Conservation (phyloP, 2,113 vertebrate species). For the Pteropus alecto region DNA sequence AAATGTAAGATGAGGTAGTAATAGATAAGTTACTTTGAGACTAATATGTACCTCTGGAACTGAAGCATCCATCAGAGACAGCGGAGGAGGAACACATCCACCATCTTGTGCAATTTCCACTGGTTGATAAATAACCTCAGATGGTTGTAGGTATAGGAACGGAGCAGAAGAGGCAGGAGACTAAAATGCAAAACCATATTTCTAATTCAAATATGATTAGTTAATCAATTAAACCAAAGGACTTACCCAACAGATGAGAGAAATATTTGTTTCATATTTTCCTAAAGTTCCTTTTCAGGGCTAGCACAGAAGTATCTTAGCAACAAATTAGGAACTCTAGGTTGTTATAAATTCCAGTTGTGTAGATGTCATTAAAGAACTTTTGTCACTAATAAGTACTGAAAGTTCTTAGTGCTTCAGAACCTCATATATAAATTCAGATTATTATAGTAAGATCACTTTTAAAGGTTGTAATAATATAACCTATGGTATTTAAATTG, state of each 20-base stretch:
- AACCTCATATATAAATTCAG: background rate
- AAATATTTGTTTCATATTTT: conserved; percentile 25
- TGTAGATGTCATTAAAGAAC: background rate
- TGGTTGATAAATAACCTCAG: conserved; percentile 85
- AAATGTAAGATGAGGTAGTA: background rate
- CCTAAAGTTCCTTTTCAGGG: conserved; percentile 18
- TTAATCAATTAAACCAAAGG: conserved; percentile 31
- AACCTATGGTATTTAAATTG: background rate
- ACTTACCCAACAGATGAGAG: conserved; percentile 18
- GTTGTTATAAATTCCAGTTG: conserved; percentile 27
- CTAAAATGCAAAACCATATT: conserved; percentile 77
- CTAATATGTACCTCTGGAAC: conserved; percentile 82
- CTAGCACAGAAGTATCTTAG: background rate
- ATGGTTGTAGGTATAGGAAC: conserved; percentile 83
- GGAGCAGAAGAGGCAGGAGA: conserved; percentile 81
- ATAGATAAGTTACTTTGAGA: background rate
- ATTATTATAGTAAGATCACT: background rate
- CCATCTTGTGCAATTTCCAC: conserved; percentile 82
- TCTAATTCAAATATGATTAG: conserved; percentile 29
- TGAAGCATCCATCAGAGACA: conserved; percentile 82
- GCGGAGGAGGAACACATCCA: conserved; percentile 78
- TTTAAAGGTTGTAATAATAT: background rate
- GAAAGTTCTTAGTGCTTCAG: background rate
- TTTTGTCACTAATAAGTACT: conserved; percentile 18
- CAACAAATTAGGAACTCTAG: conserved; percentile 11